Conservation (phyloP, 2,888 invertebrate genomes). For the Phrixothrix hirtus region DNA sequence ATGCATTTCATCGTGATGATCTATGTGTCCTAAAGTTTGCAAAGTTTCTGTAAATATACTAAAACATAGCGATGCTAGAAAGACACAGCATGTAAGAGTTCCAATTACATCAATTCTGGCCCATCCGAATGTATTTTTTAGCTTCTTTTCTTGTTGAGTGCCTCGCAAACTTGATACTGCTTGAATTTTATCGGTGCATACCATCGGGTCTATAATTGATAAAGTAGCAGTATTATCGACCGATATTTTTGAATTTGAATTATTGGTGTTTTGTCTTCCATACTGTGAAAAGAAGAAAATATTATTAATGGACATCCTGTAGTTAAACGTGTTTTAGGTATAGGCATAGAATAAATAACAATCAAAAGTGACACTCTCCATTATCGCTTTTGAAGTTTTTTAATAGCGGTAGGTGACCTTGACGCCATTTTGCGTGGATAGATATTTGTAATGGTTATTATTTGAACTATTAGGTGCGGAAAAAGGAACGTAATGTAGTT, state of each 20-base stretch:
- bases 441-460: too few relatives aligned
- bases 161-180: conserved; percentile 28
- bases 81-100: conserved; percentile 78
- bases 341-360: too few relatives aligned
- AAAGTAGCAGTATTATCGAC: not conserved
- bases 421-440: too few relatives aligned
- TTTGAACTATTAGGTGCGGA: too few relatives aligned
- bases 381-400: too few relatives aligned
- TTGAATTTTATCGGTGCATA: conserved; percentile 26
- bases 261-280: conserved; percentile 4
- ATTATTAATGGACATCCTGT: not conserved
- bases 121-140: conserved; percentile 92
- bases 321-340: too few relatives aligned
- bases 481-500: too few relatives aligned
- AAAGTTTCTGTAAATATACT: conserved; percentile 80
- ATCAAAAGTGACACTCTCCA: too few relatives aligned
- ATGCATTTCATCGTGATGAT: conserved; percentile 73
- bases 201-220: conserved; percentile 1
- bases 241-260: not conserved
- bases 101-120: conserved; percentile 87
- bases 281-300: conserved; percentile 17
- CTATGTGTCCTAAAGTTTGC: conserved; percentile 77
- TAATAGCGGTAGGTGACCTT: too few relatives aligned
- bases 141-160: conserved; percentile 61
- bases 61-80: conserved; percentile 81